Base-by-base conservation (phyloP, 30 jellyfish, hydroid and myxozoan species). In the Chironex yamaguchii region DNA sequence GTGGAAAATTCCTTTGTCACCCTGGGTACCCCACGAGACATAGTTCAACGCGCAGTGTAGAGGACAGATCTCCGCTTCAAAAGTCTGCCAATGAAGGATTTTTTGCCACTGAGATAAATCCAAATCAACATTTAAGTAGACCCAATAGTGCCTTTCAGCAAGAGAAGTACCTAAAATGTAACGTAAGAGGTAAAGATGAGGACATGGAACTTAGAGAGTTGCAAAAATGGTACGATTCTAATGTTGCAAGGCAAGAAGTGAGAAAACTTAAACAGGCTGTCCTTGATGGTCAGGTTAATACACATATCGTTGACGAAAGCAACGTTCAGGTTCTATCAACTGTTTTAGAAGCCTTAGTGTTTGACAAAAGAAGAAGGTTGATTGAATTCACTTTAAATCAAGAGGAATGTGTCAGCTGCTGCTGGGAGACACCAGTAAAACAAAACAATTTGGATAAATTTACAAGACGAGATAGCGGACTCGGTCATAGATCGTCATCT, bases 1-100 rank as follows among this genome's bases (percentile, higher is more conserved):
- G 90, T 22, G 2, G 76, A 1, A 63, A 74, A 64, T 87, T 79
- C 27, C 62, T 83, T 1, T 83, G 97, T 20, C 96, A 90, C 30
- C 97, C 99, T 0, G 99, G 99, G 24, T 94, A 76, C 53, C 97
- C 99, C 33, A 94, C 99, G 21, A 76, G 99, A 54, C 90, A 90
- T 49, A 94, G 96, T 84, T 94, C 99, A 27, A 92, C 97, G 28
- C 91, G 99, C 23, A 94, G 99, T 65, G 81, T 72, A 49, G 99
- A 94, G 29, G 97, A 89, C 28, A 77, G 97, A 51, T 94, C 99
- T 24, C 99, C 99, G n/a, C 96, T 92, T 26, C 97, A 96, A 24
- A 92, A 92, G 35, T 58, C 89, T 1, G 63, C 84, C 67, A 71
- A 87, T 17, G 96, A 85, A 42, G 58, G 58, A 9, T 42, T 42